Evolutionary conservation across 1,140 invertebrate genomes (phyloP), one percentile per base, ranked within the genome.

Genomic region (Drosophila truncata): DNA sequence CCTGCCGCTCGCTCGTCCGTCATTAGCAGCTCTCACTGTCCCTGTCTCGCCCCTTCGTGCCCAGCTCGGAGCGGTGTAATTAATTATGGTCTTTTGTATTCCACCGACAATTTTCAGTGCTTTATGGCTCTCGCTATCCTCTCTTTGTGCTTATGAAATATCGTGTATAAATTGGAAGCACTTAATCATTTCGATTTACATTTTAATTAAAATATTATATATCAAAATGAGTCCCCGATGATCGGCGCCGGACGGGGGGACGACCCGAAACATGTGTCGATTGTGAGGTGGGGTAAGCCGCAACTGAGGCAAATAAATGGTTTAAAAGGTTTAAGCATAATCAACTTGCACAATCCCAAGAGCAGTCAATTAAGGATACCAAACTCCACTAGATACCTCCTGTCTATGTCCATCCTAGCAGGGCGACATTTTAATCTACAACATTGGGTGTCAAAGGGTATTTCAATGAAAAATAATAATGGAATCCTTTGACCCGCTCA

Each of bases 131-230:
- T 60, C 47, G 47, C 25, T 29, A 27, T 50, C 67, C 69, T 59
- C 70, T 50, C 37, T 42, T 39, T 41, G 66, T 35, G 67, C 52
- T 82, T 87, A 87, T 90, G 85, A 90, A 91, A 90, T 82, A 90
- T 90, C 76, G 80, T 78, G 81, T 82, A 90, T 90, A 90, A 90
- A 90, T 90, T 90, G 85, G 78, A 82, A 79, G 72, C 82, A 90
- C 85, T 90, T 90, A 91, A 90, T 90, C 85, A 90, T 90, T 90
- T 63, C 78, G 82, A 82, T 85, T 90, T 90, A 90, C 85, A 90
- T 90, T 90, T 90, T 90, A 90, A 90, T 90, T 90, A 90, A 90
- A 90, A 90, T 88, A 90, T 88, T 90, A 81, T 88, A 79, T 81
- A 85, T 86, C 80, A 82, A 76, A 85, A 82, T 64, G 64, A 65